These are phyloP conservation scores for Apodemus sylvaticus DNA, from an alignment of 2,113 vertebrate species.

Conservation along the genomic window DNA sequence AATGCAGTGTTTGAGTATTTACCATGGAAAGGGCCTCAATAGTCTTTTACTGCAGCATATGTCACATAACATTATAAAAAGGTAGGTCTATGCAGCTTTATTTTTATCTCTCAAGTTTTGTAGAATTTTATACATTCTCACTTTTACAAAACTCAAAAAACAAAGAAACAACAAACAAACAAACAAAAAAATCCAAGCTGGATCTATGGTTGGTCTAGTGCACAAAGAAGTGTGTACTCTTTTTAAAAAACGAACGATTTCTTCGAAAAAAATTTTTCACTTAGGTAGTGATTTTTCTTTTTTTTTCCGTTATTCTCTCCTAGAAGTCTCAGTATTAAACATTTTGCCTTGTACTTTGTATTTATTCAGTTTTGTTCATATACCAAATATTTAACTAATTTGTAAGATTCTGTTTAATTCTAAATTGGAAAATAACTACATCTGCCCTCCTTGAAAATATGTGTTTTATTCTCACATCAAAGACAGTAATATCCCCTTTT, in stretches of 20 bases:
- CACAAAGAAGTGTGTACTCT: not conserved
- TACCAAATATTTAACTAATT: not conserved
- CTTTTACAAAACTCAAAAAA: not conserved
- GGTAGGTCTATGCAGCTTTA: not conserved
- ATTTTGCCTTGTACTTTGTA: not conserved
- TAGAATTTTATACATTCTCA: not conserved
- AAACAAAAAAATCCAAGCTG: not conserved
- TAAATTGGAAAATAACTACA: not conserved
- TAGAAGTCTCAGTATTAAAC: not conserved
- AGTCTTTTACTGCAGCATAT: too few relatives aligned
- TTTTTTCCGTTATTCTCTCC: not conserved
- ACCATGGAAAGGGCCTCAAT: rapidly evolving
- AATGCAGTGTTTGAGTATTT: too few relatives aligned
- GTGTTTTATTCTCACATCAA: not conserved
- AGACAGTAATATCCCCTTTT: too few relatives aligned
- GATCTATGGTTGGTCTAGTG: not conserved
- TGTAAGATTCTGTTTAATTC: not conserved
- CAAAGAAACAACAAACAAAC: not conserved
- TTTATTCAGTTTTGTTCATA: not conserved
- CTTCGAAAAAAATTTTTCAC: not conserved
- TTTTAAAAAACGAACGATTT: not conserved
- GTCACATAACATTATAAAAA: not conserved
- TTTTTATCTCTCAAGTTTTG: not conserved
- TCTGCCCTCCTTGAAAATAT: not conserved
- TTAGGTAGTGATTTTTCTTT: not conserved